Evolutionary conservation across 2,888 invertebrate species (phyloP).

Genomic region (Frankliniella intonsa): DNA sequence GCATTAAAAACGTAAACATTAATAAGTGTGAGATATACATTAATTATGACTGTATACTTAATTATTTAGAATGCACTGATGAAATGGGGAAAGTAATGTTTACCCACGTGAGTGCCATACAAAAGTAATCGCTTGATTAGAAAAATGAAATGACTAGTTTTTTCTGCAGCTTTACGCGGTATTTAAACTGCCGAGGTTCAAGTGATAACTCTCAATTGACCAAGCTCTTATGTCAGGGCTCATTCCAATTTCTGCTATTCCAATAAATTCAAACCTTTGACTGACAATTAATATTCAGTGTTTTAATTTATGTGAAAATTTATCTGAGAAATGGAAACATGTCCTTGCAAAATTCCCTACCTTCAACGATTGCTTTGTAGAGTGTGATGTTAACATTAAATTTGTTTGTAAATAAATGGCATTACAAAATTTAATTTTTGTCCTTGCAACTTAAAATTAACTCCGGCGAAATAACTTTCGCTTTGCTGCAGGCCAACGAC

Average conservation of each 20-base stretch:
- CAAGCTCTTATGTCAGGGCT: no score
- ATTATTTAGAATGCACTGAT: background rate
- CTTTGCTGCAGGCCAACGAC: no score
- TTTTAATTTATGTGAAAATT: no score
- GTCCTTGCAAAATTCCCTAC: no score
- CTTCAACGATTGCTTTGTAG: background rate
- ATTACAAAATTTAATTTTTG: background rate
- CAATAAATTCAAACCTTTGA: no score
- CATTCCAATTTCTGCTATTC: no score
- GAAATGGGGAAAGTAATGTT: background rate
- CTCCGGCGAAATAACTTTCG: no score
- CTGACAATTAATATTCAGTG: no score
- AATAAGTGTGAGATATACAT: no score
- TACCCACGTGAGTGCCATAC: background rate
- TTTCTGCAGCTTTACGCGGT: background rate
- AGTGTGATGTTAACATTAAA: background rate
- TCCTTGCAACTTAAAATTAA: background rate
- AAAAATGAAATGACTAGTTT: background rate
- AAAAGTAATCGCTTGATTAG: background rate
- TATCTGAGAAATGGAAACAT: no score
- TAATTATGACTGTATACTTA: background rate
- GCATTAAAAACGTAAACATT: background rate
- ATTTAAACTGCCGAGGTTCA: no score
- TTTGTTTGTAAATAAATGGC: constrained; percentile 10
- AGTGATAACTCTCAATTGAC: no score